Evolutionary conservation across 1,140 invertebrate genomes (phyloP).

Genomic region (Ridgeia piscesae): DNA sequence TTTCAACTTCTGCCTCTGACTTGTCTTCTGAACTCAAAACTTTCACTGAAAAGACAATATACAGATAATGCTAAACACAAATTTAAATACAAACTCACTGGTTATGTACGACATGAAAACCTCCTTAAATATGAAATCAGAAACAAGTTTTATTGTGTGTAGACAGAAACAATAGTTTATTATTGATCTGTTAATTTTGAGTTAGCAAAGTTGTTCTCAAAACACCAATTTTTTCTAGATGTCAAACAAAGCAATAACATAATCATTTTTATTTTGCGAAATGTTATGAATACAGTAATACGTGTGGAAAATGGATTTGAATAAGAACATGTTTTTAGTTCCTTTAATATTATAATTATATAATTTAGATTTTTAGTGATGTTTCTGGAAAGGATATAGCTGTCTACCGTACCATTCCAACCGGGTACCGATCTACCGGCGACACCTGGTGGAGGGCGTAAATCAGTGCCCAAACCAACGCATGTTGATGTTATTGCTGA

Average conservation of each 20-base stretch:
- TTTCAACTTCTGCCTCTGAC: constrained; percentile 65
- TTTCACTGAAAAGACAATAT: constrained; percentile 64
- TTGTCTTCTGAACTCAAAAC: constrained; percentile 71
- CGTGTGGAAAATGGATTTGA: no score
- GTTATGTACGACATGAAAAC: no score
- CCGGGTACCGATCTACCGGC: constrained; percentile 79
- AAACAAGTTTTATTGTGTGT: no score
- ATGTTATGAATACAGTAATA: no score
- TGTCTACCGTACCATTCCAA: constrained; percentile 70
- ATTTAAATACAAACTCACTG: neutral
- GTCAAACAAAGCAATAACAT: no score
- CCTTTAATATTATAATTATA: neutral
- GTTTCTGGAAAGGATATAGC: neutral
- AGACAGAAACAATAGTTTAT: no score
- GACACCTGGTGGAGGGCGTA: constrained; percentile 67
- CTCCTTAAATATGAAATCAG: no score
- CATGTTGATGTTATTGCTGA: constrained; percentile 84
- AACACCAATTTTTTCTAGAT: no score
- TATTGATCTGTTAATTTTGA: no score
- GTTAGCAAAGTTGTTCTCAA: no score
- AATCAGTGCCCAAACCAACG: constrained; percentile 68
- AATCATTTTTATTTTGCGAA: no score
- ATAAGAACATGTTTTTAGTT: no score
- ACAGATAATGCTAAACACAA: neutral
- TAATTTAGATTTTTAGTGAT: neutral